Evolutionary conservation across 2,888 invertebrate genomes (phyloP), one percentile per base, ranked within the genome.

Genomic region (Acleris laterana): DNA sequence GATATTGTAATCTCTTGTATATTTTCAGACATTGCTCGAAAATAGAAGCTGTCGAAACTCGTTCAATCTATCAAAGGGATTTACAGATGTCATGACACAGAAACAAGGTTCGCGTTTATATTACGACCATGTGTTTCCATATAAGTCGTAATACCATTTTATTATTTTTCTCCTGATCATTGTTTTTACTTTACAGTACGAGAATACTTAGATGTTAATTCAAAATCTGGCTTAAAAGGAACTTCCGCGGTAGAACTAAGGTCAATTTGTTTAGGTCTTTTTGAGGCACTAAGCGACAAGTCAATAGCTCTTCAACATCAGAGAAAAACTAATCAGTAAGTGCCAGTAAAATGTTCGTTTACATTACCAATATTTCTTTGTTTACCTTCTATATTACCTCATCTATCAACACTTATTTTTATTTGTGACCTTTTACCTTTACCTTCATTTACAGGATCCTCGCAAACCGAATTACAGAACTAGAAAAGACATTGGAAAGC

Each of bases 281-380:
- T 98, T 75, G 98, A 98, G 82, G 95, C 97, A 55, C 90, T 98
- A 46, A 97, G 96, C 85, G 98, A 98, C 81, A 98, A 98, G 88
- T 96, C 96, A 57, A 93, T 97, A 67, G 97, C 97, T 1, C 86
- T 98, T 32, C 95, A 95, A 70, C 98, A 98, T 88, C 97, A 97
- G 77, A 95, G 96, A 77, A 96, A 97, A 88, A 96, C 97, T 5
- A 98, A 98, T 85, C 96, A 95, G 96, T 96, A 93, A 80, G 88
- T 42, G 2, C 42, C 16, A 20, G 16, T 6, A 46, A 46, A 51
- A 20, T 46, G 5, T 25, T 52, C 16, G 16, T 38, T 38, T 38
- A 38, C 38, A 13, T 38, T 38, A 32, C 4, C 2, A 2, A 9
- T 38, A 4, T 38, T 13, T 13, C 3, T 13, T 38, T 13, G 32